Conservation (phyloP, 2,797 vertebrate species). For the Lutjanus argentimaculatus region DNA sequence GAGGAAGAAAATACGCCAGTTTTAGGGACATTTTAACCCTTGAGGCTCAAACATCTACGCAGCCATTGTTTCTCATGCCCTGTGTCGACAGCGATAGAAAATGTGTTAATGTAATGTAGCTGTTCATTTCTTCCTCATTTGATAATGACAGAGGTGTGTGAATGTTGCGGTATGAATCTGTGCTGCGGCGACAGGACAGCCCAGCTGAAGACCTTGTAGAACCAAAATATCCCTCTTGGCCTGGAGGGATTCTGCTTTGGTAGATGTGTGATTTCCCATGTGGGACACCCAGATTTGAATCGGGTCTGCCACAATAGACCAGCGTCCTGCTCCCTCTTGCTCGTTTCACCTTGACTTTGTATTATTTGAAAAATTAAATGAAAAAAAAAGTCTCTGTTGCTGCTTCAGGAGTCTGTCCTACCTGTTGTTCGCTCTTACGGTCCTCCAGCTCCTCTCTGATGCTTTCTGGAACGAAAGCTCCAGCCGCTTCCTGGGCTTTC, state of each 20-base stretch:
- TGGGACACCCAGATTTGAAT: constrained; percentile 79
- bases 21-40: neutral
- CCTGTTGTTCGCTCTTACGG: constrained; percentile 77
- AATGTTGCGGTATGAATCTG: constrained; percentile 47
- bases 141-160: constrained; percentile 52
- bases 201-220: constrained; percentile 79
- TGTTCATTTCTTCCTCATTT: constrained; percentile 38
- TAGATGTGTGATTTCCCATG: constrained; percentile 83
- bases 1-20: neutral
- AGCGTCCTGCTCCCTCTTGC: constrained; percentile 72
- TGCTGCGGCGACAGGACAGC: constrained; percentile 69
- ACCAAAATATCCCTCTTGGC: constrained; percentile 79
- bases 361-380: constrained; percentile 58
- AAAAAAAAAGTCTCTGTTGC: constrained; percentile 19
- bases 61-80: neutral
- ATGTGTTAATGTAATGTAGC: neutral
- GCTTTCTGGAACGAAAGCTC: constrained; percentile 83
- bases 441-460: constrained; percentile 80
- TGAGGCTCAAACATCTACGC: neutral
- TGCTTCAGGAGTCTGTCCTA: constrained; percentile 40
- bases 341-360: constrained; percentile 81
- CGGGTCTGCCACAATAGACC: constrained; percentile 72
- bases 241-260: constrained; percentile 85
- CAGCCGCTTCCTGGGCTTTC: constrained; percentile 86
- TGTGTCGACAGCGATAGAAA: neutral